These are phyloP conservation scores for Pyralis farinalis DNA, from an alignment of 2,888 invertebrate species.

Conservation along the genomic window DNA sequence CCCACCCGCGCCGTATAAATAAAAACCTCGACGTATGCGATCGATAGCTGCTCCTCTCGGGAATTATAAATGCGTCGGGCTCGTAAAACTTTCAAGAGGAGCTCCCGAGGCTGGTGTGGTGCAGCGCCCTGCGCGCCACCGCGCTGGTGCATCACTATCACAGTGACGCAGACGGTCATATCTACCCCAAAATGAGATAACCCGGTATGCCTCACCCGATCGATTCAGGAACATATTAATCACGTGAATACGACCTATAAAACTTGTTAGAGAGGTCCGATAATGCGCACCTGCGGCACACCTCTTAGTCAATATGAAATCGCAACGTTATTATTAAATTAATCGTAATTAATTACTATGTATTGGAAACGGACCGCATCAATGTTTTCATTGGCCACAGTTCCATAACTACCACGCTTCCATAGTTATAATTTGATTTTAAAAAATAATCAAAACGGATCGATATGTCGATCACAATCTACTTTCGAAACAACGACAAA, in stretches of 20 bases:
- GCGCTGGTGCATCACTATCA: constrained; percentile 9
- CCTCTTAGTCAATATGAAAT: constrained; percentile 37
- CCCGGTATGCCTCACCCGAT: constrained; percentile 45
- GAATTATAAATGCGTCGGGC: constrained; percentile 77
- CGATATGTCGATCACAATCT: constrained; percentile 55
- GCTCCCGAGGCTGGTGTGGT: constrained; percentile 39
- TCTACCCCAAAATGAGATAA: constrained; percentile 41
- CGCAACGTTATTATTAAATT: constrained; percentile 41
- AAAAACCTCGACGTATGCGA: constrained; percentile 80
- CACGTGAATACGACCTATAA: constrained; percentile 23
- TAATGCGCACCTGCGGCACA: constrained; percentile 40
- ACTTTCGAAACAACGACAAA: constrained; percentile 63
- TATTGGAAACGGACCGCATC: constrained; percentile 35
- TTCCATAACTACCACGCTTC: constrained; percentile 28
- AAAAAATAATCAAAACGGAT: constrained; percentile 38
- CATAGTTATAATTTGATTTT: constrained; percentile 27
- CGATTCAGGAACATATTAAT: constrained; percentile 43
- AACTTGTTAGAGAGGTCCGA: constrained; percentile 26
- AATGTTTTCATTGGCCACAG: constrained; percentile 36
- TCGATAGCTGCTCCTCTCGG: constrained; percentile 79
- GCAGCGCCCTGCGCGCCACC: constrained; percentile 19
- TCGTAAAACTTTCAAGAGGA: constrained; percentile 69
- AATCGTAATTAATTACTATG: constrained; percentile 44
- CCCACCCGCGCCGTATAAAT: constrained; percentile 80
- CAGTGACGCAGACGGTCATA: constrained; percentile 40